These are phyloP conservation scores for Caenorhabditis macrosperma DNA, from an alignment of 2,888 invertebrate genomes.

Conservation along the genomic window DNA sequence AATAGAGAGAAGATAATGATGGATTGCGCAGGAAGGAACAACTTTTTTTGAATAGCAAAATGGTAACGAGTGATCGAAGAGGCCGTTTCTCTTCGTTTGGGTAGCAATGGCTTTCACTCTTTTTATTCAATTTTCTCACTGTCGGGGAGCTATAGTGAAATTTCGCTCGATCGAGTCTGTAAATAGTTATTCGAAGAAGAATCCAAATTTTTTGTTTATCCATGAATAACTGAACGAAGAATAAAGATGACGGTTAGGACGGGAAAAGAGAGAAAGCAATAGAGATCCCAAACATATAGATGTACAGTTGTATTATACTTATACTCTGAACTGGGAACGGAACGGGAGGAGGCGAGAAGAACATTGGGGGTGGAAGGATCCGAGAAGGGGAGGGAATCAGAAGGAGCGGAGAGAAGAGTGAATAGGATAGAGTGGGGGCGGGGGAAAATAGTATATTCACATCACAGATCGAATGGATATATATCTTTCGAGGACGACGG, in stretches of 20 bases:
- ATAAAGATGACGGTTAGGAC: neutral
- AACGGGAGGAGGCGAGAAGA: neutral
- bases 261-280: slow-evolving; percentile 7
- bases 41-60: no score
- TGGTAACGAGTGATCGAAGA: no score
- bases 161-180: no score
- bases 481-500: neutral
- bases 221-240: neutral
- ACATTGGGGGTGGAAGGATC: neutral
- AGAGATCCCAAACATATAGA: slow-evolving; percentile 15
- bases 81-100: no score
- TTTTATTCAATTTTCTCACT: no score
- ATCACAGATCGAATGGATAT: slow-evolving; percentile 59
- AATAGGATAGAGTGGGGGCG: neutral
- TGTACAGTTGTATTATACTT: neutral
- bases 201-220: neutral
- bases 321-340: neutral
- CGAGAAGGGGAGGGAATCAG: neutral
- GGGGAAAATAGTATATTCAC: slow-evolving; percentile 26
- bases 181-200: no score
- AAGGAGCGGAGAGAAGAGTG: neutral
- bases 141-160: no score
- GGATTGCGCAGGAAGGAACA: no score
- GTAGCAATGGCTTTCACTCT: no score
- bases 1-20: no score